phyloP scores from a whole-genome alignment of 92 coral and sea anemone genomes.

The Epizoanthus illoricatus region DNA sequence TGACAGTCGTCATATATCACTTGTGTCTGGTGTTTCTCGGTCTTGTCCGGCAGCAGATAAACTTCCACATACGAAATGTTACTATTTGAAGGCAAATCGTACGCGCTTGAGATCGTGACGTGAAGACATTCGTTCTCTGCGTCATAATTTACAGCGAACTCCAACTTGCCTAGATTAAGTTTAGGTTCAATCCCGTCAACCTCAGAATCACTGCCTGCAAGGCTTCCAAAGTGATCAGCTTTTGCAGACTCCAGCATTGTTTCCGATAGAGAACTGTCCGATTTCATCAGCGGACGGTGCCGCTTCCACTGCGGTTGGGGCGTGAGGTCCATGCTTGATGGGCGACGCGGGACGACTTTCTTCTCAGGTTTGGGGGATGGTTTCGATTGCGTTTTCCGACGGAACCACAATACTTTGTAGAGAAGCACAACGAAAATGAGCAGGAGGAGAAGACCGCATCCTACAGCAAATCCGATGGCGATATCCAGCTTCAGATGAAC shows the following conservation, averaged over 20 bases:
- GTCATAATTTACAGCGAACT: conserved; percentile 76
- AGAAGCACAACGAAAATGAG: conserved; percentile 64
- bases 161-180: conserved; percentile 73
- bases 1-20: conserved; percentile 69
- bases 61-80: conserved; percentile 81
- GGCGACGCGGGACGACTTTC: conserved; percentile 41
- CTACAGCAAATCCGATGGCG: conserved; percentile 78
- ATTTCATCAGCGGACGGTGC: conserved; percentile 79
- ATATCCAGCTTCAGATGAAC: conserved; percentile 68
- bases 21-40: conserved; percentile 76
- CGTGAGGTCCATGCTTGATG: conserved; percentile 53
- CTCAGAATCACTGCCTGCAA: conserved; percentile 79
- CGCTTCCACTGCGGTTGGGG: conserved; percentile 63
- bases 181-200: conserved; percentile 49
- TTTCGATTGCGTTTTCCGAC: conserved; percentile 31
- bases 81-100: conserved; percentile 54
- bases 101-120: conserved; percentile 63
- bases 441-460: conserved; percentile 66
- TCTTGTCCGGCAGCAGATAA: conserved; percentile 73
- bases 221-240: conserved; percentile 52
- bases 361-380: conserved; percentile 26
- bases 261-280: conserved; percentile 95
- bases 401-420: conserved; percentile 69
- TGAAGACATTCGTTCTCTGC: conserved; percentile 67
- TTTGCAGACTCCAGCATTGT: conserved; percentile 49